Evolutionary conservation across 23 tunicate genomes (phyloP), one percentile per base, ranked within the genome.

Genomic region (Phallusia fumigata): DNA sequence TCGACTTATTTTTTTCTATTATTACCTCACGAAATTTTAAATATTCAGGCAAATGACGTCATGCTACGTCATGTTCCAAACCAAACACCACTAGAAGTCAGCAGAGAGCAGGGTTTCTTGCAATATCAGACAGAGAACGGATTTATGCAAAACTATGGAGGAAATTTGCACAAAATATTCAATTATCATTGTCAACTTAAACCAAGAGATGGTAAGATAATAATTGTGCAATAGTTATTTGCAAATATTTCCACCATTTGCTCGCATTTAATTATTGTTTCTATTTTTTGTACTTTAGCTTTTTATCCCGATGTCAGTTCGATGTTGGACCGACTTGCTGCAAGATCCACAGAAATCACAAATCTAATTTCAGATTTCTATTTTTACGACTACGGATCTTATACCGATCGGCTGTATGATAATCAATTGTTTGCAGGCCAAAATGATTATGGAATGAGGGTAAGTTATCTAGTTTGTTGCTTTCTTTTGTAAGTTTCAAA

Each of bases 11-110:
- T 21, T 58, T 6, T 6, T 3, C 26, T 13, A 21, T 58, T 8
- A 6, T 58, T 21, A 58, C 28, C 1, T 58, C 3, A 13, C 16
- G 26, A 58, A 58, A 58, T 51, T 12, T 33, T 10, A 33, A 18
- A 3, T 18, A 5, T 31, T 10, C 31, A 31, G 78, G n/a, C n/a
- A 74, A 35, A 35, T 3, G 78, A 35, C 35, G 35, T 74, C 13
- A 74, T 74, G 78, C 10, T 74, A 33, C 78, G 78, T 31, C 78
- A 74, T 74, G 78, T 74, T 33, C 34, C 78, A 33, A 74, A 11
- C 78, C 40, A 74, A 30, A 74, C 78, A 31, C 78, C 78, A 74
- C 35, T 74, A 35, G 78, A 74, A 13, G 3, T 33, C 26, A 33
- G 44, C 22, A 30, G 16, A 74, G 22, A 33, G 22, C 35, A 19